These are phyloP conservation scores for Camponotus floridanus DNA, from an alignment of 1,140 invertebrate species.

Conservation along the genomic window DNA sequence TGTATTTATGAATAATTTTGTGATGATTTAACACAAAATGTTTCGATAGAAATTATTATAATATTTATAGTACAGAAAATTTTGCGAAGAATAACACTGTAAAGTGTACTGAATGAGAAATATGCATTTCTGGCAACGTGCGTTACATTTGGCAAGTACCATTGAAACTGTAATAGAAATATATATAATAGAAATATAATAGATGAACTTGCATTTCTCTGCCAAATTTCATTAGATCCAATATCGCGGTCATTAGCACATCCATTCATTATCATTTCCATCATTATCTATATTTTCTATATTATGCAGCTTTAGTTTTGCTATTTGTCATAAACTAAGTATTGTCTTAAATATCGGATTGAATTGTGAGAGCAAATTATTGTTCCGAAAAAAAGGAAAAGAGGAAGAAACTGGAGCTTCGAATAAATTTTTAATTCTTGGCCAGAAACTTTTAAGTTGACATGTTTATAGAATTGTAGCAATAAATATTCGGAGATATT, in stretches of 20 bases:
- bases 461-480: conserved; percentile 6
- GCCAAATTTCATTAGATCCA: conserved; percentile 30
- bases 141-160: conserved; percentile 39
- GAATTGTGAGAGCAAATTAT: not conserved
- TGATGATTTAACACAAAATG: not conserved
- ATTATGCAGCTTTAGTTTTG: not conserved
- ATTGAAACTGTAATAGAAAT: conserved; percentile 12
- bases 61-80: not conserved
- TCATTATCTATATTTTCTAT: not conserved
- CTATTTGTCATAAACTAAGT: not conserved
- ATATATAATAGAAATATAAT: conserved; percentile 23
- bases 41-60: not conserved
- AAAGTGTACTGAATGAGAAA: conserved; percentile 21
- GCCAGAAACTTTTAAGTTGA: conserved; percentile 3
- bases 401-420: too few relatives aligned
- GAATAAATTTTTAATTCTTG: not conserved
- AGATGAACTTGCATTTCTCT: conserved; percentile 18
- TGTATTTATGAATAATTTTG: not conserved
- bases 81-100: not conserved
- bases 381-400: not conserved
- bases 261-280: not conserved
- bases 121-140: conserved; percentile 43
- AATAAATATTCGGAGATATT: not conserved
- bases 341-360: not conserved
- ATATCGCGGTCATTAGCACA: conserved; percentile 20